Percentiles rank a stretch among this genome's conserved stretches.
Conservation (phyloP, 2,113 vertebrate genomes). For the Dromas ardeola region DNA sequence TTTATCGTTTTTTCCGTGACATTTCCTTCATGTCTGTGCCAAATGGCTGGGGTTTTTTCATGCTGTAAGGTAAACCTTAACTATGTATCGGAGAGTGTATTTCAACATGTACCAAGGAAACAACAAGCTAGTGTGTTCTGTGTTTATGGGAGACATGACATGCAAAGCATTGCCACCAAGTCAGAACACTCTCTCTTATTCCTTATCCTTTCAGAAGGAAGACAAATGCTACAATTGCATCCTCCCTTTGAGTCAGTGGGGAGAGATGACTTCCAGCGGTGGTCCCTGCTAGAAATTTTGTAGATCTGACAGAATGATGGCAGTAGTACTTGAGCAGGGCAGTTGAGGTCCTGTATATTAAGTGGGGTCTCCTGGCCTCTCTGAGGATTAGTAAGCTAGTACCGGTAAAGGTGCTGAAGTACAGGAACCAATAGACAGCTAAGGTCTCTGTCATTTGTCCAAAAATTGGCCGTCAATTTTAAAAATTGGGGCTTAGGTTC, state of each 20-base stretch:
- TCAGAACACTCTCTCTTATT: background rate
- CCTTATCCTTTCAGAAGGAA: background rate
- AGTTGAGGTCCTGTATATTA: background rate
- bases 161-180: rapidly evolving
- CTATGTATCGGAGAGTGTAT: background rate
- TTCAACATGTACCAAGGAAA: background rate
- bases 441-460: background rate
- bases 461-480: background rate
- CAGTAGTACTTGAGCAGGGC: background rate
- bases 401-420: background rate
- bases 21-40: background rate
- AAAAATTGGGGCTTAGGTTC: background rate
- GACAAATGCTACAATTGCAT: background rate
- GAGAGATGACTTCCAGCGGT: background rate
- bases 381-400: background rate
- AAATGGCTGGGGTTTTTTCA: background rate
- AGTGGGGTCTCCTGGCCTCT: background rate
- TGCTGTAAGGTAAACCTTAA: background rate
- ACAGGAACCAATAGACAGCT: background rate
- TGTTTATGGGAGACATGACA: rapidly evolving
- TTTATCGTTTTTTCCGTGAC: background rate
- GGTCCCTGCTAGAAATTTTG: background rate
- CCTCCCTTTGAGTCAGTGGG: background rate
- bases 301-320: background rate
- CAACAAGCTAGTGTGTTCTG: background rate